These are phyloP conservation scores for Drosophila ercepeae DNA, from an alignment of 1,140 invertebrate genomes.

Conservation along the genomic window DNA sequence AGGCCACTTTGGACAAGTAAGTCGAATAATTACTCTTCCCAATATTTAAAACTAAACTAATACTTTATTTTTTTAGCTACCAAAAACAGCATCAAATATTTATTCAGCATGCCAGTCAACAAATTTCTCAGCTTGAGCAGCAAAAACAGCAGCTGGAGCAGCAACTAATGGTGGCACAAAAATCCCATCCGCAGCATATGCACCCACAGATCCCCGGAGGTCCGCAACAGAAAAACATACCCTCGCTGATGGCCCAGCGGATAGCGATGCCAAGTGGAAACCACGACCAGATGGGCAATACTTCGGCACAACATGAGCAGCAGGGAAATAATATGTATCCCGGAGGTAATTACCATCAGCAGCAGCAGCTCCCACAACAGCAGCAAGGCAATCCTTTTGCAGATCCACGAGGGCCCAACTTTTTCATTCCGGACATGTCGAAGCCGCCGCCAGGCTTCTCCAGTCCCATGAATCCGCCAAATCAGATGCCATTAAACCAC, in stretches of 20 bases:
- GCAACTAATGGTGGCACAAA: slow-evolving; percentile 85
- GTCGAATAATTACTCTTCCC: background rate
- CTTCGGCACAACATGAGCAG: slow-evolving; percentile 45
- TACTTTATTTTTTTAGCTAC: slow-evolving; percentile 84
- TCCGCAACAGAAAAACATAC: slow-evolving; percentile 57
- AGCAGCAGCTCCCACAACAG: slow-evolving; percentile 41
- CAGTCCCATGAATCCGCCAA: slow-evolving; percentile 70
- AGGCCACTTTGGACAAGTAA: slow-evolving; percentile 90
- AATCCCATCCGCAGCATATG: slow-evolving; percentile 40
- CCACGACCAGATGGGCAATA: slow-evolving; percentile 47
- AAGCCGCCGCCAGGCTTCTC: slow-evolving; percentile 92
- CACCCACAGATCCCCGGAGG: slow-evolving; percentile 26
- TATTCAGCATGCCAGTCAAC: slow-evolving; percentile 94
- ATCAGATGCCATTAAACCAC: slow-evolving; percentile 28
- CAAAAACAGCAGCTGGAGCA: slow-evolving; percentile 91
- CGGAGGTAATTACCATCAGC: slow-evolving; percentile 53
- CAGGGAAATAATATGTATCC: slow-evolving; percentile 52
- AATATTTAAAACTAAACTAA: background rate
- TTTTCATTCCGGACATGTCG: slow-evolving; percentile 90
- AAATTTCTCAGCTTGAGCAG: slow-evolving; percentile 93
- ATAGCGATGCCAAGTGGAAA: slow-evolving; percentile 54
- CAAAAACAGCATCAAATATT: slow-evolving; percentile 98
- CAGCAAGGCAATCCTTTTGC: slow-evolving; percentile 50
- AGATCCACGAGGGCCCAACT: slow-evolving; percentile 81
- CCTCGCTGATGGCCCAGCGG: slow-evolving; percentile 64